Percentiles rank a stretch among this genome's conserved stretches.
phyloP scores from a whole-genome alignment of 2,888 invertebrate species.

The Leptarthrus brevirostris region DNA sequence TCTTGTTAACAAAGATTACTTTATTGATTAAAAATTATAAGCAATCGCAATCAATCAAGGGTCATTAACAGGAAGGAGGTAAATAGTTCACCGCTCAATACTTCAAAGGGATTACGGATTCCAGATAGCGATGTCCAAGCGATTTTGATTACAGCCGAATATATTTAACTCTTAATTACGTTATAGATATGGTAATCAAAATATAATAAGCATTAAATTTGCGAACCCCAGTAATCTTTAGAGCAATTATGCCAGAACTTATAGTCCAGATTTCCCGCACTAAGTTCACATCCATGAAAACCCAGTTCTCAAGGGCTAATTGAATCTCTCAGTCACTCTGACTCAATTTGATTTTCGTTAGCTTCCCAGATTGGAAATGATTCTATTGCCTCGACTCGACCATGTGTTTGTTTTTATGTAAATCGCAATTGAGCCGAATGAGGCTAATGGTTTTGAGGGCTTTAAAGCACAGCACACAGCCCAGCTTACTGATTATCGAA shows the following conservation, averaged over 20 bases:
- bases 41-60: too few relatives aligned
- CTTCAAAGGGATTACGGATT: too few relatives aligned
- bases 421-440: constrained; percentile 3
- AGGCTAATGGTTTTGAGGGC: constrained; percentile 7
- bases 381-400: not conserved
- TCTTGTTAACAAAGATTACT: too few relatives aligned
- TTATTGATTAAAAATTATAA: too few relatives aligned
- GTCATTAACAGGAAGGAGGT: too few relatives aligned
- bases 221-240: not conserved
- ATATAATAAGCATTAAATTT: not conserved
- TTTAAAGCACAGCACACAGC: constrained; percentile 5
- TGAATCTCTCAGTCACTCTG: constrained; percentile 3
- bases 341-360: not conserved
- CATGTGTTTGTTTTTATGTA: constrained; percentile 15
- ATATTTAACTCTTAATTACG: too few relatives aligned
- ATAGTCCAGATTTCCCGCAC: not conserved
- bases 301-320: not conserved
- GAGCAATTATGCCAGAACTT: not conserved
- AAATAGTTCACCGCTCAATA: too few relatives aligned
- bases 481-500: not conserved
- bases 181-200: too few relatives aligned
- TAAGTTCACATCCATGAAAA: not conserved
- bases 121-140: too few relatives aligned
- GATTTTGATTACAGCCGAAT: too few relatives aligned
- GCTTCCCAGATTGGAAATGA: not conserved